A percentile compares a stretch with the other conserved stretches of the same genome.
Evolutionary conservation across 2,113 vertebrate species (phyloP).

Genomic region (Archocentrus centrarchus): DNA sequence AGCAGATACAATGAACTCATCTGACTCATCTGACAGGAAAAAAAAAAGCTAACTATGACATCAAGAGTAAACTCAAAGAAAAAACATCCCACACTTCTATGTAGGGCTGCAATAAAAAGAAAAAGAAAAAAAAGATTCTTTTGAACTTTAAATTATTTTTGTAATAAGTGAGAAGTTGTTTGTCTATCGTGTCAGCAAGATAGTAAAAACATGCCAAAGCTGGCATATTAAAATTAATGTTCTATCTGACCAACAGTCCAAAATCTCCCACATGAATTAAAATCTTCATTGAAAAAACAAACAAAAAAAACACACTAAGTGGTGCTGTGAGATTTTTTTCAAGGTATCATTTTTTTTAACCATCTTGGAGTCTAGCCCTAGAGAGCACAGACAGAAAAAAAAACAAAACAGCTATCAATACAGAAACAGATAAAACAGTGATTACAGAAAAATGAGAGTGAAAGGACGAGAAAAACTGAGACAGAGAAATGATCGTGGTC

Average conservation of each 20-base stretch:
- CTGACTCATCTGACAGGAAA: constrained; percentile 28
- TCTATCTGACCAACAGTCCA: not conserved
- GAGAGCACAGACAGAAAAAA: not conserved
- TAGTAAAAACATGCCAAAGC: not conserved
- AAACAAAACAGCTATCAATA: not conserved
- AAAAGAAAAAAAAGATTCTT: not conserved
- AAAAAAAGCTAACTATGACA: not conserved
- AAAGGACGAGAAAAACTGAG: not conserved
- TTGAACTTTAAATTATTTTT: not conserved
- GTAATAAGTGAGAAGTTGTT: not conserved
- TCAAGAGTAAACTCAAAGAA: not conserved
- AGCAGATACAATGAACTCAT: constrained; percentile 33
- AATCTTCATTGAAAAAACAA: too few relatives aligned
- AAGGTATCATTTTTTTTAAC: not conserved
- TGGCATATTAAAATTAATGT: not conserved
- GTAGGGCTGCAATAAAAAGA: not conserved
- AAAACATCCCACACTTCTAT: not conserved
- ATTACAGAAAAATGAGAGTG: not conserved
- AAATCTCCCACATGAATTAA: not conserved
- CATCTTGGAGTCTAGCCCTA: not conserved
- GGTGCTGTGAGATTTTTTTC: not conserved
- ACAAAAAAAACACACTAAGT: not conserved
- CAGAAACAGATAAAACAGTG: not conserved
- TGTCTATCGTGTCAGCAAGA: not conserved
- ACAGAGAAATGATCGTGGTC: not conserved